Conservation (phyloP, 2,888 invertebrate species). For the Lordiphosa fenestrarum region DNA sequence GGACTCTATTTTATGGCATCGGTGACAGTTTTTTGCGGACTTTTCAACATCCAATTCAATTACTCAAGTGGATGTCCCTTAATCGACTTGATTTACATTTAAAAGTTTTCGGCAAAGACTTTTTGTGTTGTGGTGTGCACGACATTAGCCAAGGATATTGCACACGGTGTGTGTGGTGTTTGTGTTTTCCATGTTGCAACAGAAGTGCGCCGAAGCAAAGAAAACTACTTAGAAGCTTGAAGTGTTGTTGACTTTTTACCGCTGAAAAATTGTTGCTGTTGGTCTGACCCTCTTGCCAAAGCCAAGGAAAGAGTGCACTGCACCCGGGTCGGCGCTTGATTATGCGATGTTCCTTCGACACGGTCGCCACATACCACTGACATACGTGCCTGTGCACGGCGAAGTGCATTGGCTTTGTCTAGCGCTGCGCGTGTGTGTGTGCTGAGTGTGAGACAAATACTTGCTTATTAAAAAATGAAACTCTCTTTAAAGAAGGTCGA, state of each 20-base stretch:
- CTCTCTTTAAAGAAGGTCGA: conserved; percentile 1
- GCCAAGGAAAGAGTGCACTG: conserved; percentile 75
- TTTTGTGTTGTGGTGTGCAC: conserved; percentile 45
- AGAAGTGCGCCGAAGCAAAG: conserved; percentile 48
- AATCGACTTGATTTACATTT: conserved; percentile 26
- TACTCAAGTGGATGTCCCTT: conserved; percentile 26
- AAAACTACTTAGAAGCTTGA: conserved; percentile 11
- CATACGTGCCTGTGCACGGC: not conserved
- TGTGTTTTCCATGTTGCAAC: conserved; percentile 56
- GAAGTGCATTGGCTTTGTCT: conserved; percentile 9
- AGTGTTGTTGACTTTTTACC: conserved; percentile 69
- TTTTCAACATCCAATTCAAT: conserved; percentile 4
- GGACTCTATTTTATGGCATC: not conserved
- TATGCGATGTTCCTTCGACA: conserved; percentile 3
- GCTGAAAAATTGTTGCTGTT: conserved; percentile 63
- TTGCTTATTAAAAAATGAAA: conserved; percentile 10
- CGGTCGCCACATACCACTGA: not conserved
- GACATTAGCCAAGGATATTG: conserved; percentile 78
- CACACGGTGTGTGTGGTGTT: conserved; percentile 22
- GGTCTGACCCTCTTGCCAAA: conserved; percentile 70
- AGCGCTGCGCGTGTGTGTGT: not conserved
- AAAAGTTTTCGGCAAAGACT: conserved; percentile 23
- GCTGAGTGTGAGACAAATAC: conserved; percentile 1
- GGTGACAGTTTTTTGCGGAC: conserved; percentile 2
- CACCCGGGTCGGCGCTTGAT: conserved; percentile 12